A percentile compares a stretch with the other conserved stretches of the same genome.
Conservation (phyloP, 2,888 invertebrate genomes). For the Stenichneumon culpator region DNA sequence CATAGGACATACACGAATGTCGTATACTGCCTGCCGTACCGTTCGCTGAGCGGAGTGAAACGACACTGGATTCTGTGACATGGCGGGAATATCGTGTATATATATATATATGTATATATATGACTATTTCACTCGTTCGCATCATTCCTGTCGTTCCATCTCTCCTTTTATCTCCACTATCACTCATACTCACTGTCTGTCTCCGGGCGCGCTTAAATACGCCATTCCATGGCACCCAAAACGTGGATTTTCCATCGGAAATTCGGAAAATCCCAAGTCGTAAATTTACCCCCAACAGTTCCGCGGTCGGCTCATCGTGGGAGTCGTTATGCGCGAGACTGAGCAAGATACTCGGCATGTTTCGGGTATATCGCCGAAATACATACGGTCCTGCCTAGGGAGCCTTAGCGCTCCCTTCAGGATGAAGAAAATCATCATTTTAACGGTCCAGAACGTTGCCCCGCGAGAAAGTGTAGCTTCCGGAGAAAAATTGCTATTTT, state of each 20-base stretch:
- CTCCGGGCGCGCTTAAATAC: conserved; percentile 34
- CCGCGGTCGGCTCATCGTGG: conserved; percentile 34
- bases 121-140: conserved; percentile 32
- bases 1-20: background rate
- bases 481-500: too few relatives aligned
- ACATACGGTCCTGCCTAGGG: conserved; percentile 2
- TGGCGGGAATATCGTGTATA: conserved; percentile 10
- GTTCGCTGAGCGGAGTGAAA: conserved; percentile 27
- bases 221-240: background rate
- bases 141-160: conserved; percentile 14
- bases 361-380: conserved; percentile 23
- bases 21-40: conserved; percentile 19
- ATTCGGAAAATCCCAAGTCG: conserved; percentile 56
- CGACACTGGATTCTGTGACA: conserved; percentile 38
- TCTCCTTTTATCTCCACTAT: conserved; percentile 34
- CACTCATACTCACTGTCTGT: conserved; percentile 42
- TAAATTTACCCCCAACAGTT: conserved; percentile 48
- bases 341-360: conserved; percentile 20
- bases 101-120: background rate
- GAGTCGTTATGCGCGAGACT: conserved; percentile 5
- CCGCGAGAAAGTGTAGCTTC: background rate
- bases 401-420: background rate
- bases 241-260: conserved; percentile 50
- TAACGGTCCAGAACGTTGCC: background rate
- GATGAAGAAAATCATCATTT: background rate